phyloP scores from a whole-genome alignment of 2,113 vertebrate species.

The Amphilophus citrinellus region DNA sequence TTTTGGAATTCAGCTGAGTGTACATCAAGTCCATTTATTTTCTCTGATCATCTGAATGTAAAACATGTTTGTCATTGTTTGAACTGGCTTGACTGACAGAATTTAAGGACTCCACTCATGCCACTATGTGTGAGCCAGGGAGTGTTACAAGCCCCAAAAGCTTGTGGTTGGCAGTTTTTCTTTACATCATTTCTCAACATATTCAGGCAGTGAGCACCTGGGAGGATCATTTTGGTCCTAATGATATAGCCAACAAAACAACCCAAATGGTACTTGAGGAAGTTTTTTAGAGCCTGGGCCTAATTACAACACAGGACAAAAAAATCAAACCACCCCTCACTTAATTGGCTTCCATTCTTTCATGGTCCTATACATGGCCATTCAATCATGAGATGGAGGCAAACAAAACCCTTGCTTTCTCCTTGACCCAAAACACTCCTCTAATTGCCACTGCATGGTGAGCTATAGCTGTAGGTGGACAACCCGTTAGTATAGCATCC shows the following conservation, averaged over 20 bases:
- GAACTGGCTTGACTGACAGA: constrained; percentile 53
- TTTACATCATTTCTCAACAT: constrained; percentile 68
- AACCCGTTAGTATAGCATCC: constrained; percentile 36
- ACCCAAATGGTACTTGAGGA: constrained; percentile 78
- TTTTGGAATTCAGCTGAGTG: constrained; percentile 15
- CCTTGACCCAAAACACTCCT: constrained; percentile 78
- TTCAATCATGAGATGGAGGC: constrained; percentile 79
- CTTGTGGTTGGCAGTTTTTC: constrained; percentile 50
- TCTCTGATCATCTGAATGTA: constrained; percentile 23
- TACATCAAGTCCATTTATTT: constrained; percentile 37
- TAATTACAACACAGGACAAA: constrained; percentile 80
- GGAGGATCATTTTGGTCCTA: constrained; percentile 75
- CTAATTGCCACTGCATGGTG: constrained; percentile 76
- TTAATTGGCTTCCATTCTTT: constrained; percentile 84
- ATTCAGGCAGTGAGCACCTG: constrained; percentile 76
- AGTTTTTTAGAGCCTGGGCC: constrained; percentile 70
- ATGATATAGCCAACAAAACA: constrained; percentile 81
- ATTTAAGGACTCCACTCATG: constrained; percentile 63
- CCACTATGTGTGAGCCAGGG: constrained; percentile 31
- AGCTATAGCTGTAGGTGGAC: constrained; percentile 64
- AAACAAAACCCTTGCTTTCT: constrained; percentile 81
- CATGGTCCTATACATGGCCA: constrained; percentile 72
- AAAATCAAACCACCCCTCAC: constrained; percentile 74
- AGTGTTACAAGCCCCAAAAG: constrained; percentile 53
- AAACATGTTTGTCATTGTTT: constrained; percentile 44